Evolutionary conservation across 2,888 invertebrate species (phyloP), one percentile per base, ranked within the genome.

Genomic region (Philonicus albiceps): DNA sequence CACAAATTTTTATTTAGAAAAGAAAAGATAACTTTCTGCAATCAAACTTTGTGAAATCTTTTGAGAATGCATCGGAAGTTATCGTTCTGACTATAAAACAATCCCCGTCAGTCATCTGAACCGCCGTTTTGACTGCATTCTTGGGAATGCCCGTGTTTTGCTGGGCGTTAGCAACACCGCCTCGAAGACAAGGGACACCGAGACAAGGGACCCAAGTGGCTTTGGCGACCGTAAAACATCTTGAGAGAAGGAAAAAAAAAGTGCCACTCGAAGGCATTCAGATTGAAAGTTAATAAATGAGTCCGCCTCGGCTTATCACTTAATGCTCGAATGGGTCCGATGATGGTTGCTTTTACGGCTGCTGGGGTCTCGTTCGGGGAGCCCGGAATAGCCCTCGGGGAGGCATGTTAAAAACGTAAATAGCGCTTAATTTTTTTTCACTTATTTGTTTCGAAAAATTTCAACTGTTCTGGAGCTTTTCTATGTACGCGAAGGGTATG

Each of bases 201-300:
- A 22, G 22, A 64, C 40, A 16, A 43, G 40, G 40, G 40, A 3
- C 64, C 64, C 27, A 30, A 80, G 80, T 27, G 53, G 80, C n/a
- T 30, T 49, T 27, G 30, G 80, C 53, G 80, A 49, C 49, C 80
- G 80, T 78, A 80, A 80, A 80, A 49, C 13, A 80, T 43, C 80
- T 19, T n/a, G 40, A 43, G 40, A 43, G 2, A 64, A 64, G 11
- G 3, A 27, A 55, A 55, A 7, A 55, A 55, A 64, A 64, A 64
- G 64, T 22, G 43, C 22, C 19, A 40, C 43, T 27, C 49, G 31
- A 43, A 49, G 43, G 49, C 30, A 16, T 13, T 22, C 80, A 80
- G 49, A 80, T 49, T 80, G 43, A 40, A 80, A 80, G 37, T 80
- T 80, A 80, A 80, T 80, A 80, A 80, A 80, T 80, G 80, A 80